Base-by-base conservation (phyloP, 2,888 invertebrate genomes). In the Protula sp. region DNA sequence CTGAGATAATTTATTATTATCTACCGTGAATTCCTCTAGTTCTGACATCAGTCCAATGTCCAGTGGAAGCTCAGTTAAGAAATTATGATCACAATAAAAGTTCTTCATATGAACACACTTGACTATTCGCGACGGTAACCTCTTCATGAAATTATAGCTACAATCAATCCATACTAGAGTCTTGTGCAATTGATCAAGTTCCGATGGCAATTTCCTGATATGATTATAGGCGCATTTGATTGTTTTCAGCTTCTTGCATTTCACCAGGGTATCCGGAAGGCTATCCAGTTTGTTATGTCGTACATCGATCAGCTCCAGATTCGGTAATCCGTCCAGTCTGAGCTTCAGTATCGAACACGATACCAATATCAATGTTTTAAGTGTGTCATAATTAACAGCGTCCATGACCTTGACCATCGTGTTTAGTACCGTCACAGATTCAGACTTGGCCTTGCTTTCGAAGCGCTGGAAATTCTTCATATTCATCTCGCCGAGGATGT, bases 401-500 rank as follows among this genome's bases (percentile, higher is more conserved):
- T 67, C 63, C 51, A 64, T 58, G 30, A 51, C 54, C 22, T 56
- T 29, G 9, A 67, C 38, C 26, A 24, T 30, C 2, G 59, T 60
- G 50, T 67, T 67, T 19, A 67, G 57, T 3, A 67, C 54, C 2
- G 61, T 63, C 50, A 67, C 28, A 22, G 65, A 59, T 47, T 63
- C 51, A 19, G 61, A 55, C 29, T 54, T 54, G 31, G 59, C 56
- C 51, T 62, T 50, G 31, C 47, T 53, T 5, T 63, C 54, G 27
- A 59, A 62, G 2, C 30, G 52, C 47, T 63, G 66, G 59, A 66
- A 66, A 58, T 65, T 66, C 50, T 57, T 62, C 61, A 66, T 63
- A 53, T 65, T 65, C 22, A 65, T 38, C 9, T 59, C 64, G 2
- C 58, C 47, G 4, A 19, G 19, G 2, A 56, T 58, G 60, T 65